A percentile compares a stretch with the other conserved stretches of the same genome.
Evolutionary conservation across 1,140 invertebrate species (phyloP).

Genomic region (Pseudoatta argentina): DNA sequence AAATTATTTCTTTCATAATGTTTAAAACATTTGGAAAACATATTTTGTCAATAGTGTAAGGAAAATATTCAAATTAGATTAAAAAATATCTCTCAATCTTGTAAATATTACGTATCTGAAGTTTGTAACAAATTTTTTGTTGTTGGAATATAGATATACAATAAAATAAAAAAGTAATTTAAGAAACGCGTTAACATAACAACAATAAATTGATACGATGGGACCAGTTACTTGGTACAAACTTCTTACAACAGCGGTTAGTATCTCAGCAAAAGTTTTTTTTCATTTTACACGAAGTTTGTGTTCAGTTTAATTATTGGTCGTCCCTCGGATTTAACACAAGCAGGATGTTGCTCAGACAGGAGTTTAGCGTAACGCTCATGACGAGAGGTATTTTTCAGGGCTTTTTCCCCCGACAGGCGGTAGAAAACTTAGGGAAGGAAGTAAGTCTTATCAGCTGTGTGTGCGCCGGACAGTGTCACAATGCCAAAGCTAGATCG

Average conservation of each 20-base stretch:
- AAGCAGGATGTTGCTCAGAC: neutral
- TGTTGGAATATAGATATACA: no score
- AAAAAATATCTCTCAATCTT: neutral
- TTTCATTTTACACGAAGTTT: slow-evolving; percentile 11
- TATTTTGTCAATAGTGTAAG: neutral
- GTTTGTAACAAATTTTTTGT: neutral
- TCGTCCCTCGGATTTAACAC: slow-evolving; percentile 23
- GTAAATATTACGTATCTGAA: neutral
- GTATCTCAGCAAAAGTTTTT: neutral
- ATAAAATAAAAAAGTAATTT: neutral
- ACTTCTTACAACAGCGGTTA: neutral
- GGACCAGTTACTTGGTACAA: neutral
- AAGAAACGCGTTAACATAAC: neutral
- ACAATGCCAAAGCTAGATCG: slow-evolving; percentile 72
- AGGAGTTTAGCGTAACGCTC: neutral
- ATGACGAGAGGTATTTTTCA: slow-evolving; percentile 6
- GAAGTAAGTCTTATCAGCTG: slow-evolving; percentile 63
- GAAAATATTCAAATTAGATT: slow-evolving; percentile 13
- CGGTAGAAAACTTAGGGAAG: slow-evolving; percentile 22
- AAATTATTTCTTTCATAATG: neutral
- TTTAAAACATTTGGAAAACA: neutral
- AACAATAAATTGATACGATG: neutral
- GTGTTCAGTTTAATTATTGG: slow-evolving; percentile 19
- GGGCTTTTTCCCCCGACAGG: slow-evolving; percentile 16
- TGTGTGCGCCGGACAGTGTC: slow-evolving; percentile 71